Evolutionary conservation across 2,113 vertebrate species (phyloP).

Genomic region (Lagopus muta): DNA sequence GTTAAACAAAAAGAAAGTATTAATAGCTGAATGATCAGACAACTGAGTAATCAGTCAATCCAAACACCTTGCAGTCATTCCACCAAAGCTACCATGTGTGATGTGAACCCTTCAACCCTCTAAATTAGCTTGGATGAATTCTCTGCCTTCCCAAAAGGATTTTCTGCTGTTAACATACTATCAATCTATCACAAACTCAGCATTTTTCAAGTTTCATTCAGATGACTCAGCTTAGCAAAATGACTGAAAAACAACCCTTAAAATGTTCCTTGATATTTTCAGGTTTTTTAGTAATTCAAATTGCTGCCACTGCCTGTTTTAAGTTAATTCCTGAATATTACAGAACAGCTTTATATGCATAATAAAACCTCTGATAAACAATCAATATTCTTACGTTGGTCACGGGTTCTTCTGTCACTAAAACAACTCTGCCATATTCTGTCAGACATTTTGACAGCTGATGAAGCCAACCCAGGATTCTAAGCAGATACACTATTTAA

Average conservation of each 20-base stretch:
- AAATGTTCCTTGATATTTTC: neutral
- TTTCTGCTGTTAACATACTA: slow-evolving; percentile 67
- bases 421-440: neutral
- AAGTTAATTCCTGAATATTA: neutral
- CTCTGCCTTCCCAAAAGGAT: slow-evolving; percentile 13
- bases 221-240: slow-evolving; percentile 30
- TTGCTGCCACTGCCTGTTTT: neutral
- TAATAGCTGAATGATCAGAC: slow-evolving; percentile 49
- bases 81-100: slow-evolving; percentile 17
- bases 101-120: neutral
- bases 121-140: slow-evolving; percentile 44
- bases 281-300: neutral
- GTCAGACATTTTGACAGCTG: neutral
- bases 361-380: neutral
- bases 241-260: neutral
- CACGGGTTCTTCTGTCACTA: neutral
- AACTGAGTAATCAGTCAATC: slow-evolving; percentile 8
- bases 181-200: neutral
- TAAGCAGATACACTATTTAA: neutral
- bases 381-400: neutral
- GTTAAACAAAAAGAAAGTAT: slow-evolving; percentile 50
- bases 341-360: too few species aligned
- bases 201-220: slow-evolving; percentile 34
- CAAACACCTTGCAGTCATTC: slow-evolving; percentile 23
- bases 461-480: neutral